Conservation (phyloP, 2,797 vertebrate genomes). For the Acipenser oxyrinchus region DNA sequence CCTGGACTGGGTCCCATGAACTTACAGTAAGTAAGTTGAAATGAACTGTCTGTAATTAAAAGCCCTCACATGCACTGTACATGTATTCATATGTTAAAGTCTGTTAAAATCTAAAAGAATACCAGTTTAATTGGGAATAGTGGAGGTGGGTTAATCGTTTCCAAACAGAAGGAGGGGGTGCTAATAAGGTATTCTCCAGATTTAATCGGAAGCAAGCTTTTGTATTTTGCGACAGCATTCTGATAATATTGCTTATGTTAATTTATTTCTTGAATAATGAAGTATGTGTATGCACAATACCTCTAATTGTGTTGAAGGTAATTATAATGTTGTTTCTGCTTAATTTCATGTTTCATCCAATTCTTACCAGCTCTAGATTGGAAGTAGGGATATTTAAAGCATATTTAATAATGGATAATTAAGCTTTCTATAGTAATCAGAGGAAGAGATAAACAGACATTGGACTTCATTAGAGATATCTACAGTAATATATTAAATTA, state of each 20-base stretch:
- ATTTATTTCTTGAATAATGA: slow-evolving; percentile 11
- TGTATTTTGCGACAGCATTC: slow-evolving; percentile 2
- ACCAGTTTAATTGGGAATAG: slow-evolving; percentile 18
- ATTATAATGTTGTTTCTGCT: slow-evolving; percentile 12
- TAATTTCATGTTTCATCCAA: slow-evolving; percentile 9
- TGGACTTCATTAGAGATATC: too few relatives aligned
- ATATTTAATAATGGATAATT: slow-evolving; percentile 14
- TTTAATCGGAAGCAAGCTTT: neutral
- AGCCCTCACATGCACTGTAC: slow-evolving; percentile 27
- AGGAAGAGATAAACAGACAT: neutral
- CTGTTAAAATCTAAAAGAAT: slow-evolving; percentile 25
- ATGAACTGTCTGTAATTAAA: slow-evolving; percentile 53
- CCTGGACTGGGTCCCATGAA: slow-evolving; percentile 63
- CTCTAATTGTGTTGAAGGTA: slow-evolving; percentile 13
- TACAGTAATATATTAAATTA: too few relatives aligned
- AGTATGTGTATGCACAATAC: slow-evolving; percentile 5
- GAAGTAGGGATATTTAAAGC: slow-evolving; percentile 4
- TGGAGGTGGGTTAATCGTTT: slow-evolving; percentile 11
- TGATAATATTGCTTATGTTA: slow-evolving; percentile 8
- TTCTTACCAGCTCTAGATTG: neutral
- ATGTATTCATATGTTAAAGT: too few relatives aligned
- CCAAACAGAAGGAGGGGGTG: neutral
- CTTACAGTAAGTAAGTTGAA: slow-evolving; percentile 48
- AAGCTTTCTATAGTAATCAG: slow-evolving; percentile 3
- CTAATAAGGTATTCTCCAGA: neutral